A percentile compares a stretch with the other conserved stretches of the same genome.
These are phyloP conservation scores for Oreocharis arfaki DNA, from an alignment of 2,113 vertebrate genomes.

Conservation along the genomic window DNA sequence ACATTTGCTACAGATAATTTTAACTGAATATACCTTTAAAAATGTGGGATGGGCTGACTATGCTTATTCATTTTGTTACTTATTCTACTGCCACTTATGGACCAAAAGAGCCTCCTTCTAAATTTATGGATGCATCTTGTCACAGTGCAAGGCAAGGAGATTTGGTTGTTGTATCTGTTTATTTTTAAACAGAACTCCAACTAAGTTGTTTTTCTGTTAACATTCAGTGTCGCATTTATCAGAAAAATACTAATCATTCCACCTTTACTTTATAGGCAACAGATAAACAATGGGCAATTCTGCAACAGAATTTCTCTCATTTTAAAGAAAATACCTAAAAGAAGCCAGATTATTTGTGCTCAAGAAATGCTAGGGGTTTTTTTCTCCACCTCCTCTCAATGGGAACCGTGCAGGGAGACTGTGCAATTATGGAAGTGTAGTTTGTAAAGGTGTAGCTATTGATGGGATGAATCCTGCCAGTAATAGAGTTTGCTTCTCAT, in stretches of 20 bases:
- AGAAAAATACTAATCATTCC: background rate
- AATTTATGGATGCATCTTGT: background rate
- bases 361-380: accelerated
- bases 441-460: background rate
- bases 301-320: background rate
- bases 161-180: background rate
- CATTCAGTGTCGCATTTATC: background rate
- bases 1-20: background rate
- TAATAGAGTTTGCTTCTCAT: background rate
- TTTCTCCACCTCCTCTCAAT: background rate
- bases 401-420: background rate
- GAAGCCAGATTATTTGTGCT: background rate
- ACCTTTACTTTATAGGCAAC: background rate
- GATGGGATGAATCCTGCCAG: background rate
- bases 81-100: background rate
- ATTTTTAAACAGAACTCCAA: background rate
- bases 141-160: background rate
- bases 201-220: background rate
- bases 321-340: background rate
- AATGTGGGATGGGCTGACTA: background rate
- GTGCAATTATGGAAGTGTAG: background rate
- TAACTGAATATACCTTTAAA: background rate
- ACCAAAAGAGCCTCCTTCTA: background rate
- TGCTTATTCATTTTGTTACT: background rate
- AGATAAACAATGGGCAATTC: background rate